These are phyloP conservation scores for Lycophotia porphyrea DNA, from an alignment of 2,888 invertebrate genomes.

Conservation along the genomic window DNA sequence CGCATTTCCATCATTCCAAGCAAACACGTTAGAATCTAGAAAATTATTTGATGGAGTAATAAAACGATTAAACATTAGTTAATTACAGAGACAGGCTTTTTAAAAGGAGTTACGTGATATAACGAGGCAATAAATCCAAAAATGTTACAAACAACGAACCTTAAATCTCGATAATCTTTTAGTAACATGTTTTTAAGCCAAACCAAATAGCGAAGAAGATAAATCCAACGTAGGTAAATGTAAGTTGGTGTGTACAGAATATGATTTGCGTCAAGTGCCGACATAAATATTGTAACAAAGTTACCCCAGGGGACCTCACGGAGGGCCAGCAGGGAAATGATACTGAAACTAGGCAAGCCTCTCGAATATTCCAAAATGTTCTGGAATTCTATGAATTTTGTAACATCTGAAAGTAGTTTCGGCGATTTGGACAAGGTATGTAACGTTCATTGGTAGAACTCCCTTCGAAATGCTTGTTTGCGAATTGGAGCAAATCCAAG, in stretches of 20 bases:
- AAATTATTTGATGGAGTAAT: conserved; percentile 45
- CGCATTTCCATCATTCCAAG: conserved; percentile 52
- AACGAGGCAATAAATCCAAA: conserved; percentile 46
- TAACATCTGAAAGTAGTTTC: conserved; percentile 64
- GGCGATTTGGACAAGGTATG: conserved; percentile 42
- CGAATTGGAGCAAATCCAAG: conserved; percentile 52
- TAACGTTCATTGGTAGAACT: conserved; percentile 44
- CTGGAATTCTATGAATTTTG: conserved; percentile 65
- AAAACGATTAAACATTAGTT: conserved; percentile 51
- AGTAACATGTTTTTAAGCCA: conserved; percentile 1
- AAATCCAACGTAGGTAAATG: conserved; percentile 27
- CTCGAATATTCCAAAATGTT: conserved; percentile 63
- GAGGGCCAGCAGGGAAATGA: conserved; percentile 63
- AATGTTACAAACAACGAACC: conserved; percentile 9
- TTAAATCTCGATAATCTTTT: not conserved
- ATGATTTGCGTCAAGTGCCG: conserved; percentile 59
- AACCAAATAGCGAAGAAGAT: conserved; percentile 20
- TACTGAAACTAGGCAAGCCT: conserved; percentile 62
- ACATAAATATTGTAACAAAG: conserved; percentile 65
- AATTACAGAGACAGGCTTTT: conserved; percentile 30
- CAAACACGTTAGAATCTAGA: conserved; percentile 51
- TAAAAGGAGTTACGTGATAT: conserved; percentile 16
- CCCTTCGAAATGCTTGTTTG: conserved; percentile 40
- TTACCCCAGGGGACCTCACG: conserved; percentile 53
- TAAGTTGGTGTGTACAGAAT: conserved; percentile 35